phyloP scores from a whole-genome alignment of 2,113 vertebrate species.

The Malurus alboscapulatus region DNA sequence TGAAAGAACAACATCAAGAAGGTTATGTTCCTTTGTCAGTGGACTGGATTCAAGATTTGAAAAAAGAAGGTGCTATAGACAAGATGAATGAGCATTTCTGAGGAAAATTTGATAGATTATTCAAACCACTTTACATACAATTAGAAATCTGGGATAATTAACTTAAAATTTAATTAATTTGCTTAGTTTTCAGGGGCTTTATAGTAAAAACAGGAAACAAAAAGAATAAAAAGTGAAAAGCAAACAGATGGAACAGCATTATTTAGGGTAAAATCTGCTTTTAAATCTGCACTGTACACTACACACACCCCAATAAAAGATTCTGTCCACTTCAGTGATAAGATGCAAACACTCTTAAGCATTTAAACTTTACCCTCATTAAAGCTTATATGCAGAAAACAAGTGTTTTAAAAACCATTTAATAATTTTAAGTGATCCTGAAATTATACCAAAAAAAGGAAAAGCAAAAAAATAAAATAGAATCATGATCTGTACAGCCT shows the following conservation, averaged over 20 bases:
- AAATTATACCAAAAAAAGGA: background rate
- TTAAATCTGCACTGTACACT: background rate
- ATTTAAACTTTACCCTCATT: background rate
- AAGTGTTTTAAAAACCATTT: background rate
- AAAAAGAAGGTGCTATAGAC: background rate
- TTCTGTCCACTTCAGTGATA: background rate
- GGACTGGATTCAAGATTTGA: background rate
- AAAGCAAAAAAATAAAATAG: background rate
- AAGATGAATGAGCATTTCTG: background rate
- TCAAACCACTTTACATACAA: background rate
- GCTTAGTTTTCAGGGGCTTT: background rate
- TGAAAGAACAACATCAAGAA: background rate
- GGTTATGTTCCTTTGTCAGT: background rate
- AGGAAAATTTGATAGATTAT: background rate
- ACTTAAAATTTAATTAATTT: background rate
- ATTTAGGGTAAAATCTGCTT: background rate
- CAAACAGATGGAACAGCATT: background rate
- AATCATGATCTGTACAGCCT: background rate
- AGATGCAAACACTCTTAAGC: background rate
- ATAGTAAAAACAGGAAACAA: background rate
- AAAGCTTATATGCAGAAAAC: background rate
- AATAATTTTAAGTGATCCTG: background rate
- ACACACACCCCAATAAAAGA: background rate
- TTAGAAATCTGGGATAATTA: background rate
- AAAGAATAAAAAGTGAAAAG: background rate